These are phyloP conservation scores for Bellardia bayeri DNA, from an alignment of 2,888 invertebrate genomes.

Conservation along the genomic window DNA sequence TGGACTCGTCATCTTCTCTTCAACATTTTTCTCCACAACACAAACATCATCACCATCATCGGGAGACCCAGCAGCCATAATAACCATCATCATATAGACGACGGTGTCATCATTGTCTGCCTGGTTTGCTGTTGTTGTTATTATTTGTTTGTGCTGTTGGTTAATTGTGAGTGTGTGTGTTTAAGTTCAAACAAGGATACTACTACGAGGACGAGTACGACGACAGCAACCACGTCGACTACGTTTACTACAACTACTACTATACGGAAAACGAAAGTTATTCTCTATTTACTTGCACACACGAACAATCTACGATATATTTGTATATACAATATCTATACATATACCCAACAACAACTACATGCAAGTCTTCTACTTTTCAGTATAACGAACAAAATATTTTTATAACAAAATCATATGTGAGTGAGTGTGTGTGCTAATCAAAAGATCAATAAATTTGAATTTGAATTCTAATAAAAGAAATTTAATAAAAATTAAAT, in stretches of 20 bases:
- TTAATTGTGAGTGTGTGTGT: conserved; percentile 15
- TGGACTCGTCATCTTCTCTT: conserved; percentile 3
- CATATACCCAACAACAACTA: conserved; percentile 22
- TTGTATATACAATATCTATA: too few relatives aligned
- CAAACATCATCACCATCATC: neutral
- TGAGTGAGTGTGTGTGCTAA: conserved; percentile 27
- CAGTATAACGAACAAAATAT: conserved; percentile 33
- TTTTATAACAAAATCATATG: conserved; percentile 9
- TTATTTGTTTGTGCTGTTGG: conserved; percentile 10
- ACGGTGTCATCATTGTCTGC: conserved; percentile 58
- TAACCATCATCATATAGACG: conserved; percentile 61
- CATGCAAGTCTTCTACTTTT: conserved; percentile 1
- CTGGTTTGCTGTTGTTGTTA: conserved; percentile 21
- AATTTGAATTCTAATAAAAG: neutral
- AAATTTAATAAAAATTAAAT: neutral
- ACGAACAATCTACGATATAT: neutral
- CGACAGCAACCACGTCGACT: conserved; percentile 3
- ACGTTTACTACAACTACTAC: conserved; percentile 59
- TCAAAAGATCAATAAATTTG: conserved; percentile 56
- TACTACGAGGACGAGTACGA: conserved; percentile 11
- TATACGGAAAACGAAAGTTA: conserved; percentile 75
- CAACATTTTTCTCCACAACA: neutral
- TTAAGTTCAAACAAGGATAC: conserved; percentile 37
- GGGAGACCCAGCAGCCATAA: conserved; percentile 31
- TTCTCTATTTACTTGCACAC: conserved; percentile 29